phyloP scores from a whole-genome alignment of 2,113 vertebrate genomes.

The Circaetus cinerascens region DNA sequence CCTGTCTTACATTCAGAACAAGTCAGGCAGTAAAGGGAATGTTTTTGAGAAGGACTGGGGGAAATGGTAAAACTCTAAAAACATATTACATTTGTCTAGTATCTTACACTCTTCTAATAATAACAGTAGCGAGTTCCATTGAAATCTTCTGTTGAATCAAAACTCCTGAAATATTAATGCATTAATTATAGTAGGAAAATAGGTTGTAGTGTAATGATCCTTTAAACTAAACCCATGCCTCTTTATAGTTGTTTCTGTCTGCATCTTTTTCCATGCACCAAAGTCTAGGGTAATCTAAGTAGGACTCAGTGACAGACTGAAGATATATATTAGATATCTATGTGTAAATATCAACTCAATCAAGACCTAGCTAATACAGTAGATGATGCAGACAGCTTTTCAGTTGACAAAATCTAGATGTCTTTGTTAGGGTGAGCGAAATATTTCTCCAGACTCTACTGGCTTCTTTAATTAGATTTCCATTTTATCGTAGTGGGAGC shows the following conservation, averaged over 20 bases:
- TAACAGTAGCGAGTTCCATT: neutral
- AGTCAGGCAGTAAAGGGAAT: neutral
- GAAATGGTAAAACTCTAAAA: neutral
- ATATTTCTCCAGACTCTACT: neutral
- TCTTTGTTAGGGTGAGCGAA: neutral
- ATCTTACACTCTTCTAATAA: neutral
- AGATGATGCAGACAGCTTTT: neutral
- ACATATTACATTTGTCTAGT: neutral
- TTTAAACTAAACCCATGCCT: neutral
- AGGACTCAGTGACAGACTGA: neutral
- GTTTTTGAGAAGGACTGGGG: neutral
- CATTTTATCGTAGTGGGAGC: neutral
- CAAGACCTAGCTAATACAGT: neutral
- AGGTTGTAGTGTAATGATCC: neutral
- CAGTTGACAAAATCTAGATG: neutral
- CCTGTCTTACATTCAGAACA: neutral
- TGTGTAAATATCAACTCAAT: neutral
- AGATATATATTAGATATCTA: neutral
- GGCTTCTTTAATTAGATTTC: neutral
- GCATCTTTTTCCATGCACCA: neutral
- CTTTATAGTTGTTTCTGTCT: neutral
- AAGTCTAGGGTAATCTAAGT: neutral
- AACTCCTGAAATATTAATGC: neutral
- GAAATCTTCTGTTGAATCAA: neutral
- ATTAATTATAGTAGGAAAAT: neutral